Conservation (phyloP, 2,797 vertebrate species). For the Nasua narica region DNA sequence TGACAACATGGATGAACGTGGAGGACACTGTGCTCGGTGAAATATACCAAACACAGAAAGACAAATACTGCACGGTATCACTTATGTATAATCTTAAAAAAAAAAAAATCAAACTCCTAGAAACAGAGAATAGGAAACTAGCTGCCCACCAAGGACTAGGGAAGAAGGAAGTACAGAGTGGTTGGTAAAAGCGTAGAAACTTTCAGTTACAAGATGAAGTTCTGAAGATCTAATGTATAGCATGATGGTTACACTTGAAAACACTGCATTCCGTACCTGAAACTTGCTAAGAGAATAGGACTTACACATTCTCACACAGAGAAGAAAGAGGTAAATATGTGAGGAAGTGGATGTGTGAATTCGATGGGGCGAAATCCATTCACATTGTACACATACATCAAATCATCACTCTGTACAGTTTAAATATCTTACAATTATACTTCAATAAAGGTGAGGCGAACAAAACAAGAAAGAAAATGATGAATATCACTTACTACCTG, state of each 20-base stretch:
- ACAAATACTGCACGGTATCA: neutral
- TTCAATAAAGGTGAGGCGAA: neutral
- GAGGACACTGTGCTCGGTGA: neutral
- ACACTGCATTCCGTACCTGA: neutral
- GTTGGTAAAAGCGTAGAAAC: neutral
- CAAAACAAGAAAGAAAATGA: neutral
- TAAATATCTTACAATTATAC: neutral
- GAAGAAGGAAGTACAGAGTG: neutral
- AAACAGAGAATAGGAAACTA: neutral
- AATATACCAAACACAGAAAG: neutral
- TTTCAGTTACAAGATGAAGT: neutral
- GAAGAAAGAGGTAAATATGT: neutral
- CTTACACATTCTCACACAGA: neutral
- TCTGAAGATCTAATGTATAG: neutral
- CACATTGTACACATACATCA: neutral
- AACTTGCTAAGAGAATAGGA: neutral
- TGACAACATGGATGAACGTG: neutral
- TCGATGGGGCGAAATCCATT: neutral
- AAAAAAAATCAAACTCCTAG: neutral
- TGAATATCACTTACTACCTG: neutral
- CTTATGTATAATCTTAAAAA: neutral
- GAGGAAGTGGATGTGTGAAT: neutral
- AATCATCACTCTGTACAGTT: neutral
- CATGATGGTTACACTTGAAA: neutral
- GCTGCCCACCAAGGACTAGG: neutral